Percentiles rank a stretch among this genome's conserved stretches.
These are phyloP conservation scores for Glyptemys insculpta DNA, from an alignment of 2,797 vertebrate genomes.

Conservation along the genomic window DNA sequence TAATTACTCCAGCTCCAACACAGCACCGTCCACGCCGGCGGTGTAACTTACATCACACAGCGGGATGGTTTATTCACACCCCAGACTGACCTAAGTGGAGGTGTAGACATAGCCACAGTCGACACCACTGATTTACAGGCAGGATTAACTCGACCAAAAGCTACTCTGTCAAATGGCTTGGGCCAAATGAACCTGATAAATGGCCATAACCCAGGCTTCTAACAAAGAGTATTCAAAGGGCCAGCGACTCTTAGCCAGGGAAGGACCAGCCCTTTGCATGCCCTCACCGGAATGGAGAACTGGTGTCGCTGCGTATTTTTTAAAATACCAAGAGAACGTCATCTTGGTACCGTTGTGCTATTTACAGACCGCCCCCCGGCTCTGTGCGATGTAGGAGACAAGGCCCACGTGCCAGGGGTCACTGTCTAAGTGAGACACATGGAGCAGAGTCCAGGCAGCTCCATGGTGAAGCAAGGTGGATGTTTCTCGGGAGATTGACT, in stretches of 20 bases:
- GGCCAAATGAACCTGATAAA: neutral
- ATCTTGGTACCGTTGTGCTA: neutral
- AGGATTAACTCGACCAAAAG: neutral
- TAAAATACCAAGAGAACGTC: neutral
- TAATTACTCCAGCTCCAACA: no score
- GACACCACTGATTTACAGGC: neutral
- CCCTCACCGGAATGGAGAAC: neutral
- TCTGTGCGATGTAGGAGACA: neutral
- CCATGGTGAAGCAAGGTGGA: no score
- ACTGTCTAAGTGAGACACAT: no score
- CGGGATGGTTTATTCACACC: no score
- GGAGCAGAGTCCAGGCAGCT: no score
- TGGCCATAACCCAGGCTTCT: neutral
- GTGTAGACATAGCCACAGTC: no score
- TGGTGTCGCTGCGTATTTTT: accelerated
- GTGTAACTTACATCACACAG: no score
- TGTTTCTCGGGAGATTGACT: no score
- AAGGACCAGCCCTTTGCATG: no score
- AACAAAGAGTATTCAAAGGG: neutral
- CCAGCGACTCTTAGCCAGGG: neutral
- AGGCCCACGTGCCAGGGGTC: neutral
- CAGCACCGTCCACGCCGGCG: no score
- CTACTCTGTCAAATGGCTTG: neutral
- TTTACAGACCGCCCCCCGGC: no score
- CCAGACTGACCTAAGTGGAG: no score